A percentile compares a stretch with the other conserved stretches of the same genome.
These are phyloP conservation scores for Antechinus flavipes DNA, from an alignment of 2,113 vertebrate species.

Conservation along the genomic window DNA sequence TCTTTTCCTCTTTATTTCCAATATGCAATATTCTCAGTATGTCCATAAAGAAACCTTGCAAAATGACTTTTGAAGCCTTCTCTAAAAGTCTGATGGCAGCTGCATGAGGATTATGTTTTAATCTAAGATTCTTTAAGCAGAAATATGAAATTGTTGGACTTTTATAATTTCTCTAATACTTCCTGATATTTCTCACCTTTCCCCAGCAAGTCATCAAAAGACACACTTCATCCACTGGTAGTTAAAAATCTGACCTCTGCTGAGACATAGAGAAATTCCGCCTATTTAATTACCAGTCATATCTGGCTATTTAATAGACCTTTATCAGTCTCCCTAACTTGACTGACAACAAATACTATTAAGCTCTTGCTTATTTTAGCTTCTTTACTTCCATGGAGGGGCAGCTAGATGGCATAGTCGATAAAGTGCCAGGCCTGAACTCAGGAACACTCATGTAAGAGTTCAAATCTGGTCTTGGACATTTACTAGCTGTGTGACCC, in stretches of 20 bases:
- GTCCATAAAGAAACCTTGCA: neutral
- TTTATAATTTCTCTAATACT: neutral
- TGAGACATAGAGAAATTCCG: constrained; percentile 7
- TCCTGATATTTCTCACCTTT: neutral
- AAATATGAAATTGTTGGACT: neutral
- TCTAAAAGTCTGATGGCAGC: neutral
- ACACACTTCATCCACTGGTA: constrained; percentile 7
- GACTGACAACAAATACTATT: constrained; percentile 39
- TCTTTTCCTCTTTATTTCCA: neutral
- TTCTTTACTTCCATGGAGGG: neutral
- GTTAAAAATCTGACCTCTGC: neutral
- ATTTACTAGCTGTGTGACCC: neutral
- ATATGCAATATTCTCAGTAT: neutral
- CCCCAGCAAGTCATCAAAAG: neutral
- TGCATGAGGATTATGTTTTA: neutral
- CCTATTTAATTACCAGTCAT: neutral
- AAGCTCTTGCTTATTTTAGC: neutral
- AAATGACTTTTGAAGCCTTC: neutral
- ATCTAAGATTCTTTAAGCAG: neutral
- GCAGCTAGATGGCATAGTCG: neutral
- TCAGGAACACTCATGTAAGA: neutral
- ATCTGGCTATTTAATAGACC: neutral
- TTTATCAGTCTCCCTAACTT: neutral
- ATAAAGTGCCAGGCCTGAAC: neutral
- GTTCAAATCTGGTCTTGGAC: neutral